Evolutionary conservation across 2,888 invertebrate species (phyloP).

Genomic region (Endotricha flammealis): DNA sequence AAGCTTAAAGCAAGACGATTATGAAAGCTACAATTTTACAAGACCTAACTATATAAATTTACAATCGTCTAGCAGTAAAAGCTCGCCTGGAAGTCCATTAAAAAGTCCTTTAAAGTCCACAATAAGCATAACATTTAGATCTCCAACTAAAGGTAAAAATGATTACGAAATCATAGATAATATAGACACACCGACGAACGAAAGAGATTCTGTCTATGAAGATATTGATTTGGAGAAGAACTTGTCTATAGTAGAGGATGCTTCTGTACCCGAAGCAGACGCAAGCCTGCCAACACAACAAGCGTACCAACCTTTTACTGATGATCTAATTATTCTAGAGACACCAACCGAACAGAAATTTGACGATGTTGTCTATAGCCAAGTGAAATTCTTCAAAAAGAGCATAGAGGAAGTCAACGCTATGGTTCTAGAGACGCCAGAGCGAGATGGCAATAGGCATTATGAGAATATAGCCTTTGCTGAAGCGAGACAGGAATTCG

Average conservation of each 20-base stretch:
- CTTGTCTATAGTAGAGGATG: conserved; percentile 74
- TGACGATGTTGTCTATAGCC: conserved; percentile 80
- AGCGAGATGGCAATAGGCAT: conserved; percentile 32
- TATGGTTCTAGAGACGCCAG: conserved; percentile 53
- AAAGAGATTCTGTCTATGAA: conserved; percentile 78
- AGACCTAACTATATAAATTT: conserved; percentile 69
- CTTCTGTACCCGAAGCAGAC: conserved; percentile 72
- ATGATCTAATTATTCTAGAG: conserved; percentile 72
- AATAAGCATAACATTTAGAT: conserved; percentile 84
- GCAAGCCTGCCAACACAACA: conserved; percentile 78
- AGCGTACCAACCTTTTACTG: conserved; percentile 70
- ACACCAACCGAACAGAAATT: conserved; percentile 70
- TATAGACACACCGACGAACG: conserved; percentile 55
- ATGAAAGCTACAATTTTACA: conserved; percentile 59
- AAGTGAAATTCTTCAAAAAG: conserved; percentile 86
- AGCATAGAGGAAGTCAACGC: conserved; percentile 87
- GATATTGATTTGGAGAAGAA: conserved; percentile 73
- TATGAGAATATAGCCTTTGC: conserved; percentile 57
- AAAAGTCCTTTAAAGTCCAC: conserved; percentile 82
- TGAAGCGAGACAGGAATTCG: conserved; percentile 45
- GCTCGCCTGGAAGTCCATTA: conserved; percentile 59
- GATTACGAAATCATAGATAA: conserved; percentile 71
- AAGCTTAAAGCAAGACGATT: conserved; percentile 55
- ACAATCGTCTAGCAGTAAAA: conserved; percentile 63
- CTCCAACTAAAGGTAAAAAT: conserved; percentile 72